Conservation (phyloP, 2,797 vertebrate genomes). For the Gymnothorax reevesii region DNA sequence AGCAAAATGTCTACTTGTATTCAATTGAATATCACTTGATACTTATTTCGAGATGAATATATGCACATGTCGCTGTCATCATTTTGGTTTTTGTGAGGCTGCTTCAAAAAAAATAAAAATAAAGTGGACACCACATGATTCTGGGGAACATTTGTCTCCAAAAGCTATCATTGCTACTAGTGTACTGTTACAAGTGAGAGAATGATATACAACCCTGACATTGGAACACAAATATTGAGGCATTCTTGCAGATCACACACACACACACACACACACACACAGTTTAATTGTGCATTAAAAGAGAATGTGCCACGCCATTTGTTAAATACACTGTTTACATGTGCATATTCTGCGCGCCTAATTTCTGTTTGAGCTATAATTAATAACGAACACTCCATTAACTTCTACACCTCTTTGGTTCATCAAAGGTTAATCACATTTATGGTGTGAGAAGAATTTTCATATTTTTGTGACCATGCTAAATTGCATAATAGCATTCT, state of each 20-base stretch:
- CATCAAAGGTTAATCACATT: slow-evolving; percentile 82
- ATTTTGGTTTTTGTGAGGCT: not conserved
- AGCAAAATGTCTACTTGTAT: slow-evolving; percentile 25
- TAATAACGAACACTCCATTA: slow-evolving; percentile 89
- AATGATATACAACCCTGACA: slow-evolving; percentile 78
- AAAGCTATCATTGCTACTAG: slow-evolving; percentile 66
- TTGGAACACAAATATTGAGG: slow-evolving; percentile 78
- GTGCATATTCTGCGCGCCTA: slow-evolving; percentile 63
- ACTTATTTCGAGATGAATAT: not conserved
- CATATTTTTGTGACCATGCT: not conserved
- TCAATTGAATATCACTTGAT: not conserved
- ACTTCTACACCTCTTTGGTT: slow-evolving; percentile 74
- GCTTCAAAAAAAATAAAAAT: not conserved
- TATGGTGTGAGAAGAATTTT: slow-evolving; percentile 61
- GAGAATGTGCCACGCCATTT: slow-evolving; percentile 83
- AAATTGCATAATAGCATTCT: not conserved
- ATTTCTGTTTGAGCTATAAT: slow-evolving; percentile 79
- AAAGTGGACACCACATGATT: slow-evolving; percentile 1
- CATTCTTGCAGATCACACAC: slow-evolving; percentile 73
- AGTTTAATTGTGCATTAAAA: slow-evolving; percentile 91
- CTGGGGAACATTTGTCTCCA: slow-evolving; percentile 59
- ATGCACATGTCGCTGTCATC: not conserved
- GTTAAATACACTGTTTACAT: slow-evolving; percentile 82
- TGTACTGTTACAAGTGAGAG: slow-evolving; percentile 79
- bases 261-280: slow-evolving; percentile 77